Conservation (phyloP, 1,140 invertebrate species). For the Atopsyche davidsoni region DNA sequence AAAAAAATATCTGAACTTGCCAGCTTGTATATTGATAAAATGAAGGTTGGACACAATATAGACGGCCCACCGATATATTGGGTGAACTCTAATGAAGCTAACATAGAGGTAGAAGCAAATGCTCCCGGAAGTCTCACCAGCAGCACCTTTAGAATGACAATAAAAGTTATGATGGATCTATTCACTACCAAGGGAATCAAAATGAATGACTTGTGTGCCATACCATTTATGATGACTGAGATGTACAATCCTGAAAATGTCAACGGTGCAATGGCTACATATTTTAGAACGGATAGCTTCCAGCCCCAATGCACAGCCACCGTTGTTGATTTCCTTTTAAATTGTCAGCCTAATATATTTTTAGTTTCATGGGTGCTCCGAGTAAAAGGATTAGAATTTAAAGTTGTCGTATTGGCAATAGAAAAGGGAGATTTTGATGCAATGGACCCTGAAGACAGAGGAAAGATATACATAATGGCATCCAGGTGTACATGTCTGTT, state of each 20-base stretch:
- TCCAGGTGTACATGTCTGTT: conserved; percentile 36
- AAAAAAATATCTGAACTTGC: conserved; percentile 22
- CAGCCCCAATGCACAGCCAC: conserved; percentile 31
- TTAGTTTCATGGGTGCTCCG: conserved; percentile 35
- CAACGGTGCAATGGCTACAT: conserved; percentile 31
- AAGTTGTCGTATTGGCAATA: conserved; percentile 35
- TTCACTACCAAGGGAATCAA: conserved; percentile 35
- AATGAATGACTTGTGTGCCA: conserved; percentile 34
- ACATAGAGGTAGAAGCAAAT: background rate
- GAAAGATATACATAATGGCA: conserved; percentile 35
- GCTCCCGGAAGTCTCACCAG: conserved; percentile 12
- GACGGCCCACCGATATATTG: conserved; percentile 34
- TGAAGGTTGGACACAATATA: conserved; percentile 32
- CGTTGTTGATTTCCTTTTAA: conserved; percentile 32
- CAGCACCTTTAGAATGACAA: conserved; percentile 18
- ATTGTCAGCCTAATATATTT: conserved; percentile 31
- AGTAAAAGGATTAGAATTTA: conserved; percentile 37
- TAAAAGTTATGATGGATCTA: conserved; percentile 34
- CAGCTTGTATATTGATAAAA: conserved; percentile 28
- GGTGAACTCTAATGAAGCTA: conserved; percentile 27
- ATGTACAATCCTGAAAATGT: conserved; percentile 28
- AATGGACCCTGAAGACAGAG: conserved; percentile 33
- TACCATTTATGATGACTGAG: conserved; percentile 34
- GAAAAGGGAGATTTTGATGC: conserved; percentile 34
- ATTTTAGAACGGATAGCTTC: conserved; percentile 34